Conservation (phyloP, 2,888 invertebrate species). For the Amaurobius ferox region DNA sequence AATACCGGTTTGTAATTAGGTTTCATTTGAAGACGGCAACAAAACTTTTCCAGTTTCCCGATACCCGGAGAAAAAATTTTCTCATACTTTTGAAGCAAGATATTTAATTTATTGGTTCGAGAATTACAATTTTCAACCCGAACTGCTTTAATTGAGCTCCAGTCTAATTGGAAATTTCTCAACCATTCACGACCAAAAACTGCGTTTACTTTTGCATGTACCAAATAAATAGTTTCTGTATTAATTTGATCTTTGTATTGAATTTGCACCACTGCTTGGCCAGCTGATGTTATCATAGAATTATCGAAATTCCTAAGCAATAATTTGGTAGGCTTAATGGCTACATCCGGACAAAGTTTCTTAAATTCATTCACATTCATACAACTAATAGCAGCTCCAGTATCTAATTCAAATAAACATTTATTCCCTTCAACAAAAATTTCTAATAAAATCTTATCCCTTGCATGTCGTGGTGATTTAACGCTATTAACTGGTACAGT, state of each 20-base stretch:
- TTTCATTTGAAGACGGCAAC: conserved; percentile 52
- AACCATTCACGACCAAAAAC: conserved; percentile 54
- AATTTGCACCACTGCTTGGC: conserved; percentile 54
- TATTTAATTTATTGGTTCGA: conserved; percentile 44
- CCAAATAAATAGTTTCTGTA: conserved; percentile 45
- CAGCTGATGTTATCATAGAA: conserved; percentile 55
- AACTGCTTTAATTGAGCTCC: no score
- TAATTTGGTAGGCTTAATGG: conserved; percentile 55
- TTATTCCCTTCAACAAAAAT: conserved; percentile 54
- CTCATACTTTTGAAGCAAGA: conserved; percentile 48
- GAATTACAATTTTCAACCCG: conserved; percentile 43
- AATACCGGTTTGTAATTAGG: conserved; percentile 52
- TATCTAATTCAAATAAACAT: conserved; percentile 40
- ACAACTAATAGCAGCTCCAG: conserved; percentile 52
- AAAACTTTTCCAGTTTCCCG: conserved; percentile 47
- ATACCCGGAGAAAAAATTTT: conserved; percentile 45
- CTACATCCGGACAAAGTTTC: conserved; percentile 52
- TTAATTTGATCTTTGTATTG: conserved; percentile 48
- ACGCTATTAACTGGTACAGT: conserved; percentile 53
- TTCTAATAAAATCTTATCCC: conserved; percentile 54
- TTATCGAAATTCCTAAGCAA: conserved; percentile 54
- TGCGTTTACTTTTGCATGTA: conserved; percentile 54
- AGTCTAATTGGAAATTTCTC: conserved; percentile 55
- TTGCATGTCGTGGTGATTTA: conserved; percentile 57
- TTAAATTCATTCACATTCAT: conserved; percentile 50